Evolutionary conservation across 2,113 vertebrate species (phyloP), one percentile per base, ranked within the genome.

Genomic region (Cephalopholis sonnerati): DNA sequence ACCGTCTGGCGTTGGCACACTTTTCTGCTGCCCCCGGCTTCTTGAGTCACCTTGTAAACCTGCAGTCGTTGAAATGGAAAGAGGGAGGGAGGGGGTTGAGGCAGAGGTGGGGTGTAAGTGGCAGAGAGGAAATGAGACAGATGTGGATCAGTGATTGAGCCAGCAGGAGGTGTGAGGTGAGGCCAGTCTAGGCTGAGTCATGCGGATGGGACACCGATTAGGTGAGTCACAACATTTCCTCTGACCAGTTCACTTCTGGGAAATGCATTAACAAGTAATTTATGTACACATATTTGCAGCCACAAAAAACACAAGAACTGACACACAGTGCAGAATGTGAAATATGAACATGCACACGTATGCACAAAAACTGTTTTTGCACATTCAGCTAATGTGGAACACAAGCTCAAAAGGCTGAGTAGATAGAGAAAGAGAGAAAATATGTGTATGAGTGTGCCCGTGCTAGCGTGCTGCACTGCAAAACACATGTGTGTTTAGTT

Each of bases 151-250:
- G 91, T 69, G 87, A 90, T 90, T 84, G 90, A 90, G 88, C 89
- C 87, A 57, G 88, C 90, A 78, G 90, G 89, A 93, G 93, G 92
- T 90, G 89, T 90, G 88, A 93, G 90, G 89, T 90, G 91, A 92
- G 81, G 87, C 82, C 86, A 82, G 86, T 82, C 86, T 63, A n/a
- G 88, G 89, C 91, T 94, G 91, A 94, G 85, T 94, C 94, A 94
- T 91, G 90, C 80, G 70, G 85, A 92, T 79, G 87, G 90, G 69
- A 87, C 70, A 27, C 91, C 92, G 89, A 93, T 92, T 90, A 92
- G 87, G 89, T 94, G 94, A 94, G 92, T 93, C 94, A 95, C 90
- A 87, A 87, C 90, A 79, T 92, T 93, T 93, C 91, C 92, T 92
- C 89, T 74, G 85, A 91, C 81, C 89, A 84, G 87, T 88, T 91